Percentiles rank a stretch among this genome's conserved stretches.
Evolutionary conservation across 2,888 invertebrate species (phyloP).

Genomic region (Nemoura dubitans): DNA sequence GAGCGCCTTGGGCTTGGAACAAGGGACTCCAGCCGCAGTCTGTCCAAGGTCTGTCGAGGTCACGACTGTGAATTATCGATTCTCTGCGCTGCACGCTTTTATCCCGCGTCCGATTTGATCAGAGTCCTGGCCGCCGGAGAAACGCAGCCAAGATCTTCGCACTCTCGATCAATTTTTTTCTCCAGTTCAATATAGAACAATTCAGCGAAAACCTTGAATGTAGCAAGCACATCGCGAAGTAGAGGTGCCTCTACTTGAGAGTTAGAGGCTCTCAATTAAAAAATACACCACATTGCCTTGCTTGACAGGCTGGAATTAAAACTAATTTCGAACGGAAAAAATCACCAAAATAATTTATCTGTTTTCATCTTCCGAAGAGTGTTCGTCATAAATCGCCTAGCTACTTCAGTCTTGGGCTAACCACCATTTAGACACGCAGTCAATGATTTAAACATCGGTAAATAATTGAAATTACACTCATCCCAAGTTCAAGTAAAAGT

Average conservation of each 20-base stretch:
- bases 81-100: constrained; percentile 9
- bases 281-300: neutral
- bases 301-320: neutral
- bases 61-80: constrained; percentile 28
- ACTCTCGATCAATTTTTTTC: neutral
- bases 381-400: neutral
- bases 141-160: constrained; percentile 13
- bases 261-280: neutral
- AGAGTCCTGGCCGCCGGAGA: neutral
- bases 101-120: neutral
- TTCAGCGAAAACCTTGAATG: neutral
- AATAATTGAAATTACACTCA: constrained; percentile 2
- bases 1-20: neutral
- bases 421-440: neutral
- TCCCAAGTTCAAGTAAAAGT: constrained; percentile 3
- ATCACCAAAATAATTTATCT: neutral
- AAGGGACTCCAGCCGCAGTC: neutral
- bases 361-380: neutral
- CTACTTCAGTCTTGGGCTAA: neutral
- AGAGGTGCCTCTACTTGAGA: neutral
- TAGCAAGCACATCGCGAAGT: no score
- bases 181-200: neutral
- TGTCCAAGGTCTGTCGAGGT: neutral
- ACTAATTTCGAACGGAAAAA: neutral
- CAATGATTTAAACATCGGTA: neutral